Base-by-base conservation (phyloP, 2,888 invertebrate genomes). In the Nomada hirtipes region DNA sequence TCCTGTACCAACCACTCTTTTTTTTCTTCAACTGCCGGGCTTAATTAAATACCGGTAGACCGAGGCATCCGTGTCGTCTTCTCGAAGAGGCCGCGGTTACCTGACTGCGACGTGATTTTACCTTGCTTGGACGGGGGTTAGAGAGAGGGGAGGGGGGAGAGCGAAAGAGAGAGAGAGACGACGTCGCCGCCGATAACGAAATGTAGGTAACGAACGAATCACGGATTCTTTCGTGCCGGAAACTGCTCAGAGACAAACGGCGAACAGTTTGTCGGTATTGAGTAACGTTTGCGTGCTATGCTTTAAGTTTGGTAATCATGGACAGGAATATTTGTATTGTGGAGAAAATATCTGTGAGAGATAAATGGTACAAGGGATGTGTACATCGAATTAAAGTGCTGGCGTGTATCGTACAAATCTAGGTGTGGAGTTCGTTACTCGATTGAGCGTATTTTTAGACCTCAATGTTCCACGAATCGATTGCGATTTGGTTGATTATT, bases 1-100 rank as follows among this genome's bases (percentile, higher is more conserved):
- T 89, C 89, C 90, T 87, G 89, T 78, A 83, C 67, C 84, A 84
- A 79, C 84, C 71, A 83, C 90, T 90, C 90, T 90, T 90, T 87
- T 89, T 89, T 89, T 89, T 80, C 70, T 61, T 50, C 65, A 72
- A 53, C 70, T 65, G 70, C 73, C 71, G 61, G 85, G 79, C 77
- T 88, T 89, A 84, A 88, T 89, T 89, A 86, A 90, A 90, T 90
- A 83, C 84, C 83, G 64, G 65, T 75, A 52, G 55, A 81, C 69
- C 55, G 69, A 77, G 73, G 88, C 57, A 71, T 80, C 59, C 63
- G 67, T 67, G 69, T 72, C 69, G 52, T 69, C 65, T 36, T 70
- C 61, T 64, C 20, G 52, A 47, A 75, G 71, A 55, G 63, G n/a
- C n/a, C 44, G 42, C 63, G 55, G 59, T 69, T 82, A 69, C 67